Evolutionary conservation across 2,113 vertebrate genomes (phyloP).

Genomic region (Butastur rufipennis): DNA sequence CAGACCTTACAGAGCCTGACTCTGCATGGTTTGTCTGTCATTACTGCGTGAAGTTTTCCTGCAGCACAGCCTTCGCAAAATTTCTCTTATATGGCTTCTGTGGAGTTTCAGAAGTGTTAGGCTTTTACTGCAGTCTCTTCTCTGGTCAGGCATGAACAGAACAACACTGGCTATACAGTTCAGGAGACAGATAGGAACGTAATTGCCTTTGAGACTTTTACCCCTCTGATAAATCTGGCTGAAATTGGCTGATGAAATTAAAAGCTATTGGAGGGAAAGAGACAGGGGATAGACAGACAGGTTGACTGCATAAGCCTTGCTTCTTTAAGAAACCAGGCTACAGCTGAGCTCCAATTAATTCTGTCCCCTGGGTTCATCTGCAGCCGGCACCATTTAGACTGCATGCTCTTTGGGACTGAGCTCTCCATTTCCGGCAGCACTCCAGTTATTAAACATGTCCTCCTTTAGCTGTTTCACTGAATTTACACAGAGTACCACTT

Average conservation of each 20-base stretch:
- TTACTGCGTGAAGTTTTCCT: background rate
- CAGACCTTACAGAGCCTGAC: background rate
- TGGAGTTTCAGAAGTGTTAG: background rate
- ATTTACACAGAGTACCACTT: background rate
- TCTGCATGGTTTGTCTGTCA: background rate
- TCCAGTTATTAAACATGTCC: background rate
- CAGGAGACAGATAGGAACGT: background rate
- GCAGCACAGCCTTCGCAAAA: background rate
- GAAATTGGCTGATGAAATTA: slow-evolving; percentile 2
- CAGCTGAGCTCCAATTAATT: slow-evolving; percentile 42
- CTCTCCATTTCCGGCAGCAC: background rate
- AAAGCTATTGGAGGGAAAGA: slow-evolving; percentile 29
- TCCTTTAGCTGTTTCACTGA: background rate
- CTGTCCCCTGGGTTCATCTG: background rate
- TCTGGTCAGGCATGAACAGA: background rate
- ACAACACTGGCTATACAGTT: background rate
- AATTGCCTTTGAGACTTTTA: slow-evolving; percentile 18
- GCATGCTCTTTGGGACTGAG: background rate
- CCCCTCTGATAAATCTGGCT: background rate
- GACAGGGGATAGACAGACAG: background rate
- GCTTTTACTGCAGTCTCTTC: background rate
- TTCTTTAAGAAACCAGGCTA: slow-evolving; percentile 26
- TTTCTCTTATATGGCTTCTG: background rate
- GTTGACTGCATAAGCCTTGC: background rate
- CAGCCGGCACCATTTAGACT: background rate